phyloP scores from a whole-genome alignment of 2,797 vertebrate species.

The Florisuga fusca region DNA sequence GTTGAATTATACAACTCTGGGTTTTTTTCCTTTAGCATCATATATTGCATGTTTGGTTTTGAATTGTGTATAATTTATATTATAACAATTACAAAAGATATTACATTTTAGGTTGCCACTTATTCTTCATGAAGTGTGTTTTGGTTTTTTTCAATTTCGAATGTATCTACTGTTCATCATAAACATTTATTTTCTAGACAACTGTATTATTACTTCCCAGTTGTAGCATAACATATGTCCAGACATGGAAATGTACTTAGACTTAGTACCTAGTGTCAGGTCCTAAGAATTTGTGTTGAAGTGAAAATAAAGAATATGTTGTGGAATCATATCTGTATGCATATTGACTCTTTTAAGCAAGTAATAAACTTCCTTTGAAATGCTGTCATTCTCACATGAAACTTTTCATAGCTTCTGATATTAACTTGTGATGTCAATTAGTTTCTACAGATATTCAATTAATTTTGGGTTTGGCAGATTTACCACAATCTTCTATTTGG shows the following conservation, averaged over 20 bases:
- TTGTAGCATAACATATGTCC: slow-evolving; percentile 67
- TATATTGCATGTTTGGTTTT: slow-evolving; percentile 65
- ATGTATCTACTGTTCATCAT: slow-evolving; percentile 64
- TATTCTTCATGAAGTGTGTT: slow-evolving; percentile 23
- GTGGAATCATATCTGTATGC: slow-evolving; percentile 78
- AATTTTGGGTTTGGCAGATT: neutral
- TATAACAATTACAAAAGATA: slow-evolving; percentile 19
- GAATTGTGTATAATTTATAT: slow-evolving; percentile 63
- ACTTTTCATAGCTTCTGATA: neutral
- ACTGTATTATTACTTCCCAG: slow-evolving; percentile 58
- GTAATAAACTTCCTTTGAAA: slow-evolving; percentile 34
- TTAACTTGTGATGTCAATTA: neutral
- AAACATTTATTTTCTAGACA: slow-evolving; percentile 52
- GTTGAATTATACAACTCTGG: neutral
- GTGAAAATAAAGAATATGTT: slow-evolving; percentile 81
- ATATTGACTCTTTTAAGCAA: slow-evolving; percentile 76
- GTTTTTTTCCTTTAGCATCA: neutral
- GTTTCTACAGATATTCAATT: neutral
- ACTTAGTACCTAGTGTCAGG: slow-evolving; percentile 74
- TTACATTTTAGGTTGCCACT: slow-evolving; percentile 59
- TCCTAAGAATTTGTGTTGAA: slow-evolving; percentile 67
- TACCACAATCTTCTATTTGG: neutral
- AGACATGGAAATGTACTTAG: slow-evolving; percentile 78
- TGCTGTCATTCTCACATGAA: neutral
- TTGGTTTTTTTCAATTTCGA: slow-evolving; percentile 48